phyloP scores from a whole-genome alignment of 2,113 vertebrate genomes.

The Capreolus pygargus region DNA sequence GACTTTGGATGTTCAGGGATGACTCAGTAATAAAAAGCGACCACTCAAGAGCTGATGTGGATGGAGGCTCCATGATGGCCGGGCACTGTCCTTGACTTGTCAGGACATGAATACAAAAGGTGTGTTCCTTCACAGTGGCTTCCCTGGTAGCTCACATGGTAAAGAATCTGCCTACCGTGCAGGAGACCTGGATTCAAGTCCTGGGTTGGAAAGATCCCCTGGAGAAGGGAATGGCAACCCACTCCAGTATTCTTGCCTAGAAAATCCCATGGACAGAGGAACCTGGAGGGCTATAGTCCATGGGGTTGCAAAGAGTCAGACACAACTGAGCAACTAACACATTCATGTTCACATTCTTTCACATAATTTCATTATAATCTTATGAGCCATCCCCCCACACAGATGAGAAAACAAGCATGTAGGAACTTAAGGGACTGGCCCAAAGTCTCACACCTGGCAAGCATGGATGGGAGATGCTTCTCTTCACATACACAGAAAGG shows the following conservation, averaged over 20 bases:
- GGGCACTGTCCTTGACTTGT: neutral
- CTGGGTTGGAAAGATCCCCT: neutral
- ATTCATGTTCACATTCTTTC: neutral
- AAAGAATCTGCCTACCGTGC: accelerated
- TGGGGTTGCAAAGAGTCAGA: neutral
- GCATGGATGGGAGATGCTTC: neutral
- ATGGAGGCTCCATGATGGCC: accelerated
- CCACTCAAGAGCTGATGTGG: neutral
- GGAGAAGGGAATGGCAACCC: neutral
- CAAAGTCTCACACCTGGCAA: neutral
- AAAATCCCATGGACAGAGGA: neutral
- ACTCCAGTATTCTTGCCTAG: neutral
- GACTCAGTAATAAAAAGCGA: neutral
- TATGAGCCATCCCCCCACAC: neutral
- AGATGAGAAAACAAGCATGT: neutral
- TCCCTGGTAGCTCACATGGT: neutral
- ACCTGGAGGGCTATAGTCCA: neutral
- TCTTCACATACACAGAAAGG: neutral
- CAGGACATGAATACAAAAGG: neutral
- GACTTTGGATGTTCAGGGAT: neutral
- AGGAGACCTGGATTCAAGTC: neutral
- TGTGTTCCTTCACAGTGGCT: neutral
- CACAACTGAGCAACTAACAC: neutral
- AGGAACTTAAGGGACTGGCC: neutral
- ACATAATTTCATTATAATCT: neutral